phyloP scores from a whole-genome alignment of 2,888 invertebrate genomes.

The Notodonta ziczac region DNA sequence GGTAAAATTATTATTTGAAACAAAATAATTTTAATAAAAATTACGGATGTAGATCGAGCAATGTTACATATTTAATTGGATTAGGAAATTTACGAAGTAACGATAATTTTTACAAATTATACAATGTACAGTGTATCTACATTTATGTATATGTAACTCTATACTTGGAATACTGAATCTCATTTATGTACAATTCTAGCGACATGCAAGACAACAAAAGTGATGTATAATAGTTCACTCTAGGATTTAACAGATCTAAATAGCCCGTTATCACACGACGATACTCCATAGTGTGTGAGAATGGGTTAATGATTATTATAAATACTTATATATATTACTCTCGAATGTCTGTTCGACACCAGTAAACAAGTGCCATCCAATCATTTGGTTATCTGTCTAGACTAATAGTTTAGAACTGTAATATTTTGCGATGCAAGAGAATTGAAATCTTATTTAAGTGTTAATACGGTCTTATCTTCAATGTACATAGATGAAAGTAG shows the following conservation, averaged over 20 bases:
- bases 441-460: conserved; percentile 79
- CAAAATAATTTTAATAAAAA: conserved; percentile 30
- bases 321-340: conserved; percentile 15
- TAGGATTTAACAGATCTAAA: conserved; percentile 38
- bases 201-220: conserved; percentile 74
- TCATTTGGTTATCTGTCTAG: conserved; percentile 69
- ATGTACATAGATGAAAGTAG: conserved; percentile 55
- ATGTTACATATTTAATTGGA: conserved; percentile 34
- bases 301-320: conserved; percentile 11
- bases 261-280: not conserved
- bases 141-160: conserved; percentile 30
- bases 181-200: conserved; percentile 48
- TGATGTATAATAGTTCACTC: conserved; percentile 72
- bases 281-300: not conserved
- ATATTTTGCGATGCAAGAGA: conserved; percentile 84
- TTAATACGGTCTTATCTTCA: conserved; percentile 63
- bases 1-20: conserved; percentile 31
- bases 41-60: conserved; percentile 29
- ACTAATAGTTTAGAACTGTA: conserved; percentile 65
- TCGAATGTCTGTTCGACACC: conserved; percentile 50
- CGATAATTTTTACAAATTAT: conserved; percentile 37
- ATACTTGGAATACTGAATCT: conserved; percentile 42
- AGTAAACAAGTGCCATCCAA: conserved; percentile 77
- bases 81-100: conserved; percentile 36
- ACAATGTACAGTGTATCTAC: conserved; percentile 39